Conservation (phyloP, 2,797 vertebrate species). For the Sternarchorhynchus goeldii region DNA sequence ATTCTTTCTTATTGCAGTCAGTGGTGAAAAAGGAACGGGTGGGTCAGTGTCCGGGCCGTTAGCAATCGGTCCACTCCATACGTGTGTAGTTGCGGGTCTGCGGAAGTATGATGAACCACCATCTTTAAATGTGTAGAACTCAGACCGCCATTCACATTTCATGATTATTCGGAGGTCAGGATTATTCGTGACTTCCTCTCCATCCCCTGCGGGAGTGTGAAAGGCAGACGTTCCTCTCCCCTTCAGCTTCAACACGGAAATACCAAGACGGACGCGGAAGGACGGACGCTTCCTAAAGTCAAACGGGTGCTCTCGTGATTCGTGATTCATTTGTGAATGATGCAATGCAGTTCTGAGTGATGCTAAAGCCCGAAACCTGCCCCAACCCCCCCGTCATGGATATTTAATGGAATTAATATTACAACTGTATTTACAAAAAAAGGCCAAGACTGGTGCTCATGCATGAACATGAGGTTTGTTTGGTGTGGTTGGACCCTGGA, state of each 20-base stretch:
- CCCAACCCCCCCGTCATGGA: constrained; percentile 16
- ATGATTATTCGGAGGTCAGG: no score
- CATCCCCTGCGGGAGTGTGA: constrained; percentile 20
- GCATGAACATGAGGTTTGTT: constrained; percentile 23
- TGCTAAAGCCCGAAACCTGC: no score
- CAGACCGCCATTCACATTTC: constrained; percentile 16
- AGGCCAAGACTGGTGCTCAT: constrained; percentile 16
- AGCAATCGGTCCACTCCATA: no score
- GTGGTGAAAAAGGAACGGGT: no score
- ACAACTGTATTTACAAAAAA: constrained; percentile 36
- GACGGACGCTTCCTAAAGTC: constrained; percentile 1
- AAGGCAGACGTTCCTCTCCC: constrained; percentile 12
- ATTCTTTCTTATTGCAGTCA: no score
- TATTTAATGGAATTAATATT: constrained; percentile 43
- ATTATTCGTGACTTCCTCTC: constrained; percentile 44
- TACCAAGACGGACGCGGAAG: constrained; percentile 5
- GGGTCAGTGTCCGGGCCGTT: no score
- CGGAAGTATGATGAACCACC: constrained; percentile 19
- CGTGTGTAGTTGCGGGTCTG: not conserved
- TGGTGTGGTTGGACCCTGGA: not conserved
- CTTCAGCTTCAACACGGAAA: not conserved
- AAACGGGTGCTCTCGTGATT: not conserved
- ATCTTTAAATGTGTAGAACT: constrained; percentile 37
- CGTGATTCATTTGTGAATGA: constrained; percentile 41
- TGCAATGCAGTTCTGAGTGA: constrained; percentile 26